Conservation (phyloP, 2,888 invertebrate species). For the Eutolmus rufibarbis region DNA sequence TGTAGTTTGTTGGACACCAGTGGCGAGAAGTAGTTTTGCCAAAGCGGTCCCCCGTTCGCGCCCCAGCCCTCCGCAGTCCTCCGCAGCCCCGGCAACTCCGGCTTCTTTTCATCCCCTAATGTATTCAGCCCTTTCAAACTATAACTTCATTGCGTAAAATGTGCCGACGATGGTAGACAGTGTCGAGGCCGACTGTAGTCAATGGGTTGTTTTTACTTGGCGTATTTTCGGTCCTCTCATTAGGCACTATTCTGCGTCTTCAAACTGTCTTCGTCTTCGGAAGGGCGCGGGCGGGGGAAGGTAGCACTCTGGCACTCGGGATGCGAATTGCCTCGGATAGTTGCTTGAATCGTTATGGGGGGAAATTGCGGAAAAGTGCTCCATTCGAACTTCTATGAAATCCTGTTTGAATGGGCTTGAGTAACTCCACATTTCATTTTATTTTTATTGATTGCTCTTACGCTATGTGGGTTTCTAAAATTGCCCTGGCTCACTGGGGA, state of each 20-base stretch:
- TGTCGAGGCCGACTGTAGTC: neutral
- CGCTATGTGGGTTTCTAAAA: neutral
- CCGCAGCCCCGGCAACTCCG: no score
- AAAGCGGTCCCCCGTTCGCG: neutral
- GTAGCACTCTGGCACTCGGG: neutral
- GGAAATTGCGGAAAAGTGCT: neutral
- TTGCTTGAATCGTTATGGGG: neutral
- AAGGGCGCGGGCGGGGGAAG: neutral
- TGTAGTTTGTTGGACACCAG: constrained; percentile 26
- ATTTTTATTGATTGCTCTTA: neutral
- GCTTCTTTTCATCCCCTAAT: constrained; percentile 19
- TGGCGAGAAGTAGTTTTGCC: neutral
- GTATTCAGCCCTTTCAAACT: constrained; percentile 25
- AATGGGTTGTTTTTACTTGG: constrained; percentile 8
- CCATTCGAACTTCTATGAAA: neutral
- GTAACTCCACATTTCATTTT: neutral
- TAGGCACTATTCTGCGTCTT: neutral
- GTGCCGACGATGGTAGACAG: constrained; percentile 18
- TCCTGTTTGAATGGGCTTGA: neutral
- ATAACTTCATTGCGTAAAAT: constrained; percentile 32
- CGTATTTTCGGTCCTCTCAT: neutral
- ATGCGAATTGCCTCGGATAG: neutral
- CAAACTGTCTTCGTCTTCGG: neutral
- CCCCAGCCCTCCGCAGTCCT: neutral
- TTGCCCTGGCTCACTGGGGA: neutral